Evolutionary conservation across 2,113 vertebrate species (phyloP), one percentile per base, ranked within the genome.

Genomic region (Burhinus oedicnemus): DNA sequence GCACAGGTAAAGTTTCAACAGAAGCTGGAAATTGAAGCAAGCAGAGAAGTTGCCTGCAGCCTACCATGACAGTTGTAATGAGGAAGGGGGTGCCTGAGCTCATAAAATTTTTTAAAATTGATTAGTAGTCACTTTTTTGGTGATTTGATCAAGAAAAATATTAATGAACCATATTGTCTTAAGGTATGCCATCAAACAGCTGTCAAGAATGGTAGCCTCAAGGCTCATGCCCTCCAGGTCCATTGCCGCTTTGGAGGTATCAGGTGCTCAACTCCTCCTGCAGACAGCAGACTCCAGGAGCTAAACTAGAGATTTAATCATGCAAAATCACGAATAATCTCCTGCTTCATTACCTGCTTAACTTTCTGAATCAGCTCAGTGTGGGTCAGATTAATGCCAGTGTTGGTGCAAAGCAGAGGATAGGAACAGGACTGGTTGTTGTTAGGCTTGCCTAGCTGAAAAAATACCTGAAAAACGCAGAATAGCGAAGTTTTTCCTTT

Each of bases 401-500:
- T 7, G 11, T 1, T 65, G 44, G 66, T 66, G 52, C 61, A 85
- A 91, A 93, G 47, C 1, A 89, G 14, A 23, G 51, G 16, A 11
- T 11, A 72, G 20, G 20, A 93, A 75, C 6, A 89, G 60, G 52
- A 58, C 38, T 68, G 20, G 61, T 8, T 77, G 30, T 52, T 52
- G 11, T 54, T 92, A 77, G 45, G 47, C 27, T 95, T 45, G 71
- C 27, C 55, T 42, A 83, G 70, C 32, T 58, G 25, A 51, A 94
- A 83, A 62, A 70, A 82, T 98, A 99, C 99, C 98, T 99, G 97
- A 91, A 98, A 96, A 99, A 99, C 75, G 99, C 98, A 40, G 97
- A 98, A 96, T 99, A 99, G 87, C 97, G 98, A 92, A 99, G 97
- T 91, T 99, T 99, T 32, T 98, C 98, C 61, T 98, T 97, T 96